Evolutionary conservation across 2,888 invertebrate species (phyloP).

Genomic region (Brenthis hecate): DNA sequence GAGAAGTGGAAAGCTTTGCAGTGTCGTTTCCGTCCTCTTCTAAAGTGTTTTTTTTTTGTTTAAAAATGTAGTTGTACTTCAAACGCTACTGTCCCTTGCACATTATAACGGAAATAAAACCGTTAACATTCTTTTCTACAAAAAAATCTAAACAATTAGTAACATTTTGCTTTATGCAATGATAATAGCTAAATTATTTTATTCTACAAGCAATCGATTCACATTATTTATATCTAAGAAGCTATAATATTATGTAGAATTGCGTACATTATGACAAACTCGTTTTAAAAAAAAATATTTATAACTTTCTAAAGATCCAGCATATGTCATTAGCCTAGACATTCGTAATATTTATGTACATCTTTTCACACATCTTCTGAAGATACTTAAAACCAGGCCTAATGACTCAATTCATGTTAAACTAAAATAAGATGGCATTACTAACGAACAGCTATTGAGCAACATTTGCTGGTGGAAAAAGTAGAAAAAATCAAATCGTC

Average conservation of each 20-base stretch:
- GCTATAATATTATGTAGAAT: no score
- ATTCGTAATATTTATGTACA: neutral
- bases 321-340: conserved; percentile 2
- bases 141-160: no score
- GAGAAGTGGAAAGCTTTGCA: conserved; percentile 18
- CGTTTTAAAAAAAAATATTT: neutral
- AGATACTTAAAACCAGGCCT: conserved; percentile 26
- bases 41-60: conserved; percentile 18
- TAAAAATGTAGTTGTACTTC: conserved; percentile 15
- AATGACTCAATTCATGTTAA: conserved; percentile 23
- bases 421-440: conserved; percentile 22
- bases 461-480: conserved; percentile 24
- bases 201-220: no score
- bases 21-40: conserved; percentile 9
- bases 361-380: conserved; percentile 15
- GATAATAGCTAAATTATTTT: no score
- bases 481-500: conserved; percentile 7
- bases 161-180: no score
- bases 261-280: neutral
- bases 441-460: conserved; percentile 31
- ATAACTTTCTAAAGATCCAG: conserved; percentile 7
- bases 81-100: conserved; percentile 11
- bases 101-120: neutral
- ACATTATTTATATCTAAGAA: no score
- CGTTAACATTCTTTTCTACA: neutral